Conservation (phyloP, 2,797 vertebrate genomes). For the Darevskia mixta region DNA sequence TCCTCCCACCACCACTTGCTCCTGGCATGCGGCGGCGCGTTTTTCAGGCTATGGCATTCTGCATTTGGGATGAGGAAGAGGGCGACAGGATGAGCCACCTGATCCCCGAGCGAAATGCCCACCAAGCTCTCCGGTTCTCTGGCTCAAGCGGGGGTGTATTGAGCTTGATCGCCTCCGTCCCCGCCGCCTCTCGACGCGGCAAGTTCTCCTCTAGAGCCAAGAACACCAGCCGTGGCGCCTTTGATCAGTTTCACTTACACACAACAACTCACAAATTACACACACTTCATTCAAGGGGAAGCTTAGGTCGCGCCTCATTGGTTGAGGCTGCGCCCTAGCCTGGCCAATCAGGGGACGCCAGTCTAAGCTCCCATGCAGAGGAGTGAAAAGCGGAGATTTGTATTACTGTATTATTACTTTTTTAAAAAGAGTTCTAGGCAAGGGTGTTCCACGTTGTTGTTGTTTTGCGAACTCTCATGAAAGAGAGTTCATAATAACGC, state of each 20-base stretch:
- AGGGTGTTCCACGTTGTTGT: too few species aligned
- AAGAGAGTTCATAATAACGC: too few species aligned
- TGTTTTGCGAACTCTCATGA: too few species aligned
- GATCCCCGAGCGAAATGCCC: not conserved
- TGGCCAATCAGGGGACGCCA: constrained; percentile 4
- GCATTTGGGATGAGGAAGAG: not conserved
- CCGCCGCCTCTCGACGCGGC: not conserved
- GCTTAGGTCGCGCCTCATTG: constrained; percentile 9
- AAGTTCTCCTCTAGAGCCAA: constrained; percentile 67
- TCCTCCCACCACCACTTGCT: too few species aligned
- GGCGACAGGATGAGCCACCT: not conserved
- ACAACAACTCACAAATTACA: constrained; percentile 25
- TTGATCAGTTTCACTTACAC: constrained; percentile 83
- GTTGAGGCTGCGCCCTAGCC: constrained; percentile 6
- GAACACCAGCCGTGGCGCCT: constrained; percentile 62
- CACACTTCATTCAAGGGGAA: constrained; percentile 44
- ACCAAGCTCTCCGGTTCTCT: not conserved
- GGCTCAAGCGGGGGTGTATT: not conserved
- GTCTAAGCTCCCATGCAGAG: constrained; percentile 11
- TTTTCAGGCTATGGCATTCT: constrained; percentile 3
- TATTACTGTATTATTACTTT: not conserved
- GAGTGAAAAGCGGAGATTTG: not conserved
- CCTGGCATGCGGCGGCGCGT: not conserved
- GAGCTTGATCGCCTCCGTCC: not conserved
- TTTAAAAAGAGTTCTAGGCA: too few species aligned